Percentiles rank a stretch among this genome's conserved stretches.
phyloP scores from a whole-genome alignment of 2,113 vertebrate species.

The Tachycineta bicolor region DNA sequence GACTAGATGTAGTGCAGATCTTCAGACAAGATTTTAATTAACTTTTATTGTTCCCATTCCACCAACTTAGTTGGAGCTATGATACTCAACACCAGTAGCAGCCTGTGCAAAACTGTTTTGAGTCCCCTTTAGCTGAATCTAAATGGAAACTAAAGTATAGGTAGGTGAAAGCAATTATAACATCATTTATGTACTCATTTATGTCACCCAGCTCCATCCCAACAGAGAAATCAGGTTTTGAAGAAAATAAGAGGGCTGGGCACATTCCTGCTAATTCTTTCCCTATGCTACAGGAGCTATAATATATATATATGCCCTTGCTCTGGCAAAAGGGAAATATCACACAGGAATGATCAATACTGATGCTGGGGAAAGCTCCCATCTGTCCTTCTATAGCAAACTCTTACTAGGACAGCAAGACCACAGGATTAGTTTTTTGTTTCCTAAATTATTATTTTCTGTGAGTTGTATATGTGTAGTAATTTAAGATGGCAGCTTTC shows the following conservation, averaged over 20 bases:
- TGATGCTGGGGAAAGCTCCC: background rate
- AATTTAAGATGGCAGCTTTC: constrained; percentile 22
- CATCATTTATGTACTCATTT: background rate
- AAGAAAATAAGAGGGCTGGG: background rate
- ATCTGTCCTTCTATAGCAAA: background rate
- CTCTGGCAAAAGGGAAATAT: background rate
- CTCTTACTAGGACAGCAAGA: background rate
- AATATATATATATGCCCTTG: background rate
- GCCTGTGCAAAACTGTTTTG: background rate
- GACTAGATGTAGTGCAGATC: background rate
- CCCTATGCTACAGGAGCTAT: background rate
- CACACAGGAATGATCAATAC: background rate
- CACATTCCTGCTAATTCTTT: background rate
- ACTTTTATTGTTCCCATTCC: background rate
- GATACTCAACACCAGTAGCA: background rate
- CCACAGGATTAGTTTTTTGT: background rate
- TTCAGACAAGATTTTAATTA: background rate
- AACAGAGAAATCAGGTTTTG: background rate
- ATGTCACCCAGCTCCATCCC: background rate
- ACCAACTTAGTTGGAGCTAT: background rate
- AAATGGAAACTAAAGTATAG: background rate
- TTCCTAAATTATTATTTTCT: background rate
- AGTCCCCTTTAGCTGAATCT: background rate
- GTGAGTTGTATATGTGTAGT: background rate
- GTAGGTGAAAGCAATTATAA: background rate